Conservation (phyloP, 37 sponge, comb jelly and placozoan genomes). For the Petrosia ficiformis region DNA sequence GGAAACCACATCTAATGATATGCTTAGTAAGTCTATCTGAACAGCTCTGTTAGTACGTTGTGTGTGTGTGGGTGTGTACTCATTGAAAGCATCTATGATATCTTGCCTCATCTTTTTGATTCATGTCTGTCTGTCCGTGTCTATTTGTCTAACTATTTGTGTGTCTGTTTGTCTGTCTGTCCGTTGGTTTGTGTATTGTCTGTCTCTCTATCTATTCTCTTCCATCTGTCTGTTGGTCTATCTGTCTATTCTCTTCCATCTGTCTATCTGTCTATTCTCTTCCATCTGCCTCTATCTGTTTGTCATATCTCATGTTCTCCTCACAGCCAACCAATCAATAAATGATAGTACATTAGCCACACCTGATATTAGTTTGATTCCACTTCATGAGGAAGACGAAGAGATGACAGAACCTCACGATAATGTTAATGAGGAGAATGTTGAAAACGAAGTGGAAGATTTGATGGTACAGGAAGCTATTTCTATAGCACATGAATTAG, state of each 20-base stretch:
- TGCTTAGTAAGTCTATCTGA: too few relatives aligned
- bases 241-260: too few relatives aligned
- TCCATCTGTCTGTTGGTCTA: too few relatives aligned
- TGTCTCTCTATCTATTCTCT: background rate
- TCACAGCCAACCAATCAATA: background rate
- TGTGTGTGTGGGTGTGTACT: too few relatives aligned
- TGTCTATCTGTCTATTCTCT: background rate
- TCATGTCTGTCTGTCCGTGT: too few relatives aligned
- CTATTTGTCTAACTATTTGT: too few relatives aligned
- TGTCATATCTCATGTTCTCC: background rate
- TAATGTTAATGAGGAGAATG: background rate
- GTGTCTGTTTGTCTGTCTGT: too few relatives aligned
- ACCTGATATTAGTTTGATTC: slow-evolving; percentile 52
- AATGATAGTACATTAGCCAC: background rate
- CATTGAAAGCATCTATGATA: too few relatives aligned
- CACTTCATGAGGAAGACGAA: slow-evolving; percentile 51
- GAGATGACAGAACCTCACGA: slow-evolving; percentile 9
- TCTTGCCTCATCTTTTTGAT: too few relatives aligned
- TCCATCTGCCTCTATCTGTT: background rate
- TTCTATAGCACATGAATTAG: slow-evolving; percentile 38
- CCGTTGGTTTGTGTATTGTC: too few relatives aligned
- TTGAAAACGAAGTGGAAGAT: background rate
- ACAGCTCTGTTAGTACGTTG: too few relatives aligned
- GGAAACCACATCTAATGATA: too few relatives aligned
- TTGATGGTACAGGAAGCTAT: slow-evolving; percentile 15